Base-by-base conservation (phyloP, 2,888 invertebrate genomes). In the Synanthedon tipuliformis region DNA sequence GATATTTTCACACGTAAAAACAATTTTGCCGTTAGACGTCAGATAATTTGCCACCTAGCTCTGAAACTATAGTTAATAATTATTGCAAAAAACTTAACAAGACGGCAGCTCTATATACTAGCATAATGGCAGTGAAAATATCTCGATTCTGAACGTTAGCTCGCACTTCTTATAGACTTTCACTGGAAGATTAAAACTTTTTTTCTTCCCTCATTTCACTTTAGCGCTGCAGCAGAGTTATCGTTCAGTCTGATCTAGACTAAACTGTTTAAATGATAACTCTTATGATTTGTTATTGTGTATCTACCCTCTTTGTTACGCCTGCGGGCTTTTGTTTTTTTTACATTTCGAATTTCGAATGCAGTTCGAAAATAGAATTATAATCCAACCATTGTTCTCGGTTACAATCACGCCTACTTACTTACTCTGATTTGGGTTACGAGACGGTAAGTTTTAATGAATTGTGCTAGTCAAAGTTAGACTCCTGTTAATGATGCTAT, bases 151-250 rank as follows among this genome's bases (percentile, higher is more conserved):
- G 54, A 57, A 55, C 58, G 52, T 50, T 49, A 55, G 57, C 59
- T 52, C 56, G 56, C 55, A 62, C 58, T 67, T 63, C 64, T 68
- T 62, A 63, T 57, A 23, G 56, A 76, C 78, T 77, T 78, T 78
- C 76, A 67, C 75, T 70, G 53, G 41, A 52, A 61, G 65, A 63
- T 68, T 65, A 63, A 54, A 54, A 58, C 65, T 71, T 75, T 75
- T 74, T 66, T 51, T 48, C 48, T 55, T 2, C 57, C 54, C 54
- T 51, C 58, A 61, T 65, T 65, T 62, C 62, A 61, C 53, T 56
- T 58, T 56, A 60, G 60, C 55, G 61, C 66, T 62, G 61, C 56
- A 54, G 60, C 54, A 10, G 56, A 59, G 56, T 64, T 67, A 69
- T 68, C 65, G 53, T 54, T 51, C 48, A 54, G 56, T 53, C 50